Conservation (phyloP, 2,888 invertebrate species). For the Euspilapteryx auroguttella region DNA sequence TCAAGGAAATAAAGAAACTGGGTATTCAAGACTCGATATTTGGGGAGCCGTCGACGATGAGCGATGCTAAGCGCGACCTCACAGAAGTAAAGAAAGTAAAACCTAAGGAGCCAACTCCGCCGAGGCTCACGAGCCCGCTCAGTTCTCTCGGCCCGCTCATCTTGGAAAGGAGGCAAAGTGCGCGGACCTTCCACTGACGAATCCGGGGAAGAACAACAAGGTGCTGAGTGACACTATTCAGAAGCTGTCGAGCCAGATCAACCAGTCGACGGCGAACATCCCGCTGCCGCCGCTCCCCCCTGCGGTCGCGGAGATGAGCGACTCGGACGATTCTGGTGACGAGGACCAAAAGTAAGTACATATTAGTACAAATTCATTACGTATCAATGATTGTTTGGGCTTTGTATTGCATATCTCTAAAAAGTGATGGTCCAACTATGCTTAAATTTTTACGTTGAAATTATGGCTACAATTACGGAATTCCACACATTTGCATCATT, state of each 20-base stretch:
- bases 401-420: not conserved
- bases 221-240: constrained; percentile 66
- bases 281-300: constrained; percentile 23
- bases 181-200: constrained; percentile 31
- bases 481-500: no score
- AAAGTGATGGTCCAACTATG: no score
- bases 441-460: no score
- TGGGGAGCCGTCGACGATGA: constrained; percentile 35
- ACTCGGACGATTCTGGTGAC: constrained; percentile 49
- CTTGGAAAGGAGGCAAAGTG: constrained; percentile 41
- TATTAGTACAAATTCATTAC: not conserved
- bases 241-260: constrained; percentile 59
- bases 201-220: constrained; percentile 57
- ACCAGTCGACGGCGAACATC: constrained; percentile 28
- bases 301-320: constrained; percentile 34
- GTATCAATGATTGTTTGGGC: not conserved
- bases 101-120: constrained; percentile 28
- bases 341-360: constrained; percentile 37
- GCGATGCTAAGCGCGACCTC: constrained; percentile 29
- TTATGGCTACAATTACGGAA: no score
- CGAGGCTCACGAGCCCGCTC: constrained; percentile 35
- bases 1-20: constrained; percentile 13
- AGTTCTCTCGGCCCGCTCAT: no score
- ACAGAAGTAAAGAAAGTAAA: constrained; percentile 34
- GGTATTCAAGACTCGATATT: constrained; percentile 25